A percentile compares a stretch with the other conserved stretches of the same genome.
Conservation (phyloP, 2,113 vertebrate genomes). For the Chamaea fasciata region DNA sequence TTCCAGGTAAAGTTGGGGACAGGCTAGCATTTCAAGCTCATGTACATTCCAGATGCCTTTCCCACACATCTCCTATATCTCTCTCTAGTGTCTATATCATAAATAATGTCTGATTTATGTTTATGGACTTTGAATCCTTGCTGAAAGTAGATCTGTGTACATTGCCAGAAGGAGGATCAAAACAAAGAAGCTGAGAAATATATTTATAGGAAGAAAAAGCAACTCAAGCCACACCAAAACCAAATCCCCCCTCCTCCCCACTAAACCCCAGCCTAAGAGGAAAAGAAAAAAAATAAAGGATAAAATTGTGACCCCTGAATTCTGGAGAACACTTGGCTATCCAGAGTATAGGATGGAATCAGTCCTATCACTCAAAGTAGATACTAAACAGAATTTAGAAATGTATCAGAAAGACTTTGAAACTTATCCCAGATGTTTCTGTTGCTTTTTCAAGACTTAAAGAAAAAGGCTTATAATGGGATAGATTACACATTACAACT, state of each 20-base stretch:
- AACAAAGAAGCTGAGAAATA: neutral
- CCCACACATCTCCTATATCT: neutral
- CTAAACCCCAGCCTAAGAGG: neutral
- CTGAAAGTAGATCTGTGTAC: neutral
- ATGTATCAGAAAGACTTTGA: conserved; percentile 28
- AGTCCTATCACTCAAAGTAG: neutral
- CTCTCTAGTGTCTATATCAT: neutral
- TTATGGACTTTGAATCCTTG: neutral
- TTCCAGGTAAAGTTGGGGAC: neutral
- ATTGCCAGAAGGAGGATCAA: neutral
- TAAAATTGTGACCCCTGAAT: neutral
- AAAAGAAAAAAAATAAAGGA: neutral
- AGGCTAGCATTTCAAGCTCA: neutral
- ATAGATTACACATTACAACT: conserved; percentile 29
- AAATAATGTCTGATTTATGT: neutral
- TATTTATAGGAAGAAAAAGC: neutral
- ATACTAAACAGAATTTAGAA: conserved; percentile 27
- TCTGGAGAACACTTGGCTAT: neutral
- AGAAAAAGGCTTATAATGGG: neutral
- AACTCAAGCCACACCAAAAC: neutral
- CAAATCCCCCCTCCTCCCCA: rapidly evolving
- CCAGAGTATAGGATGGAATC: neutral
- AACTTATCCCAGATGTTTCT: neutral
- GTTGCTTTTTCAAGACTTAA: conserved; percentile 10
- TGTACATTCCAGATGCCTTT: neutral